Percentiles rank a stretch among this genome's conserved stretches.
phyloP scores from a whole-genome alignment of 1,140 invertebrate genomes.

The Aphidius gifuensis region DNA sequence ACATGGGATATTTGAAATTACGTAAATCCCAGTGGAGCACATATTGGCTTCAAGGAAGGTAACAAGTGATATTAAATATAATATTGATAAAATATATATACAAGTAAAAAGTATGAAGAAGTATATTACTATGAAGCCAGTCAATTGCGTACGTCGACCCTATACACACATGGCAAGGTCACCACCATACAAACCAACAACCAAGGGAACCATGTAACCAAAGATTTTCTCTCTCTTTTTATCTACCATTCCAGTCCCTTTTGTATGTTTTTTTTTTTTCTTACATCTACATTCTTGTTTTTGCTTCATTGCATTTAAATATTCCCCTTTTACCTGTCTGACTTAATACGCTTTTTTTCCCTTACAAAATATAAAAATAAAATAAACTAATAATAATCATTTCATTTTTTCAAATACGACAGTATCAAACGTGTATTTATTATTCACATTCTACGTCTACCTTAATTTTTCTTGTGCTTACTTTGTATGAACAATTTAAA shows the following conservation, averaged over 20 bases:
- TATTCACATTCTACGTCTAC: no score
- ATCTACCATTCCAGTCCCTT: not conserved
- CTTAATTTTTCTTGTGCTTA: no score
- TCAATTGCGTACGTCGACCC: slow-evolving; percentile 29
- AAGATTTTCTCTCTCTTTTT: slow-evolving; percentile 1
- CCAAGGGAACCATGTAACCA: no score
- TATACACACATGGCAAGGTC: slow-evolving; percentile 24
- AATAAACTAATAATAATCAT: no score
- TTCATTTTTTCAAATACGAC: no score
- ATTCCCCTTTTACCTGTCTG: slow-evolving; percentile 2
- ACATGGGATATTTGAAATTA: slow-evolving; percentile 2
- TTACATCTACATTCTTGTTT: slow-evolving; percentile 1
- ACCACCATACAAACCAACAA: not conserved
- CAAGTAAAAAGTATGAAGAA: no score
- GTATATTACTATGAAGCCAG: slow-evolving; percentile 21
- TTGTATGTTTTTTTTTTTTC: not conserved
- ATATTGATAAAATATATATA: no score
- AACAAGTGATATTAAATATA: not conserved
- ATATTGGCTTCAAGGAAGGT: slow-evolving; percentile 10
- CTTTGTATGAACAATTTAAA: slow-evolving; percentile 10
- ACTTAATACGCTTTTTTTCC: not conserved
- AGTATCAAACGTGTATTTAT: no score
- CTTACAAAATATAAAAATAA: no score
- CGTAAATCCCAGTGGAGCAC: slow-evolving; percentile 14
- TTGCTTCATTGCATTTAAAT: slow-evolving; percentile 10